A percentile compares a stretch with the other conserved stretches of the same genome.
Conservation (phyloP, 2,797 vertebrate species). For the Oryzias sinensis region DNA sequence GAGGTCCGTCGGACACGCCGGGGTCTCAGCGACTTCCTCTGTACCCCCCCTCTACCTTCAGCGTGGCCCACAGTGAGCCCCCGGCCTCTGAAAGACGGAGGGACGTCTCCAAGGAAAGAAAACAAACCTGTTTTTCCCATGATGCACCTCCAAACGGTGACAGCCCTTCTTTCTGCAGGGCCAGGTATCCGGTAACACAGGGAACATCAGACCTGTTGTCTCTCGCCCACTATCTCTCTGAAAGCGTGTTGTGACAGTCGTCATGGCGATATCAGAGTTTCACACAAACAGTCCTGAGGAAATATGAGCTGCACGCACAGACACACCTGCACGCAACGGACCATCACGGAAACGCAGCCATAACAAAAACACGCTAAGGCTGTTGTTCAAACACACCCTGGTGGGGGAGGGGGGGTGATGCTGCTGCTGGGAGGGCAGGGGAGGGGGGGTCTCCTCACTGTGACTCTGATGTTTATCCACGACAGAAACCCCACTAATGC, state of each 20-base stretch:
- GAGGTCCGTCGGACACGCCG: too few species aligned
- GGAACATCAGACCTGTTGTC: constrained; percentile 36
- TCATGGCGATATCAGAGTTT: constrained; percentile 44
- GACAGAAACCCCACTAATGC: constrained; percentile 65
- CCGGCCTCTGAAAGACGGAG: too few species aligned
- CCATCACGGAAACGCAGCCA: constrained; percentile 49
- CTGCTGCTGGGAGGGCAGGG: not conserved
- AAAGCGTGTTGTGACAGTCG: constrained; percentile 59
- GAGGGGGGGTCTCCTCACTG: constrained; percentile 9
- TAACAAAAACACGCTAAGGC: constrained; percentile 53
- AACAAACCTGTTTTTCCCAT: constrained; percentile 1
- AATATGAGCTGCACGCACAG: constrained; percentile 22
- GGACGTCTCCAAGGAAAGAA: constrained; percentile 37
- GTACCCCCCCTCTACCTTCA: too few species aligned
- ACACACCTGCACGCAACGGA: constrained; percentile 62
- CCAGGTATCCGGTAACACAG: constrained; percentile 9
- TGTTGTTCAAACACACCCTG: constrained; percentile 14
- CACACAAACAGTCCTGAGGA: constrained; percentile 46
- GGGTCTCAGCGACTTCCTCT: too few species aligned
- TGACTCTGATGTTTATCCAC: constrained; percentile 64
- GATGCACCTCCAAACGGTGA: constrained; percentile 1
- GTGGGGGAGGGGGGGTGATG: not conserved
- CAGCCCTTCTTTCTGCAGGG: constrained; percentile 18
- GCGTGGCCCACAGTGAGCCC: too few species aligned
- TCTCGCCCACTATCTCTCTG: constrained; percentile 29